Base-by-base conservation (phyloP, 2,113 vertebrate species). In the Polyodon spathula region DNA sequence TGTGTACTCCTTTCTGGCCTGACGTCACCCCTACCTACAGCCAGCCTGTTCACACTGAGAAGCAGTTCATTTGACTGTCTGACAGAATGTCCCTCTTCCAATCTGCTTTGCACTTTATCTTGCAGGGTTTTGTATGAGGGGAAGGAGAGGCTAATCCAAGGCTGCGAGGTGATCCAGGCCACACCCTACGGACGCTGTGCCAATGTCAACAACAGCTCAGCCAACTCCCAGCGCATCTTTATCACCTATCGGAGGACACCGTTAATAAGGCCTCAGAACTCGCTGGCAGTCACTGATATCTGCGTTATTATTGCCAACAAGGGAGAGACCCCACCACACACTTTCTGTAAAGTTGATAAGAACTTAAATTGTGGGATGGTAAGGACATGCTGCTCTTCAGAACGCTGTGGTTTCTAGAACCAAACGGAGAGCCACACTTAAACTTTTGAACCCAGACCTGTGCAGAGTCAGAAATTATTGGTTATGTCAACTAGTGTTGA, bases 281-380 rank as follows among this genome's bases (percentile, higher is more conserved):
- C 95, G 0, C 79, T 98, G 77, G 93, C 93, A 0, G 96, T 99
- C 59, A 99, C 94, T 0, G 96, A 99, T 73, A 93, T 99, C 66
- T 97, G 96, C 58, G 89, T 99, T 58, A 98, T 99, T 67, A 73
- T 99, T 62, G 90, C 90, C 56, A 99, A 86, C 79, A 99, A 99
- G 78, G 94, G 93, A 39, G 96, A 99, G 80, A 94, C 83, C 0
- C 93, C 95, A 39, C 96, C 95, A 43, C 96, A 99, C 64, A 97
- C 96, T 1, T 99, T 99, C 73, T 97, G 95, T 72, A 98, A 93
- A 75, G 90, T 98, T 71, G 94, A 98, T 70, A 97, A 94, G 80
- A 99, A 98, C 77, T 92, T 99, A 67, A 99, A 99, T 68, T 91
- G 91, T 65, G 95, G 94, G 71, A 93, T 99, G 95, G 96, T 97